These are phyloP conservation scores for Petrocephalus sullivani DNA, from an alignment of 2,797 vertebrate species.

Conservation along the genomic window DNA sequence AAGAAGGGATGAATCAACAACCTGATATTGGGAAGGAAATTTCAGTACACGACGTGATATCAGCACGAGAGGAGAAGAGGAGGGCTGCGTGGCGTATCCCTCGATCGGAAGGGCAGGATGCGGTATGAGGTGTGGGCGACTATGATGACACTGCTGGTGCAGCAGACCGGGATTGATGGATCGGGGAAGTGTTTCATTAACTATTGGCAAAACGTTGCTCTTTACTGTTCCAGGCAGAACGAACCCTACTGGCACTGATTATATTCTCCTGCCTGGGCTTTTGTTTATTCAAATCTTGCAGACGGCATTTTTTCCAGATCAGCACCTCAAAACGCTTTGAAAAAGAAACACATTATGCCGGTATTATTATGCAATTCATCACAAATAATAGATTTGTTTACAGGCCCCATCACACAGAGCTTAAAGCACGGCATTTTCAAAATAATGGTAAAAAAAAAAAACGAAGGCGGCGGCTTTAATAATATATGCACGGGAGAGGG, in stretches of 20 bases:
- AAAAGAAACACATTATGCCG: constrained; percentile 74
- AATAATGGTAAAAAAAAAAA: constrained; percentile 56
- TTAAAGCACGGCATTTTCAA: constrained; percentile 69
- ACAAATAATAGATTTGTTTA: constrained; percentile 83
- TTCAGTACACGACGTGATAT: constrained; percentile 6
- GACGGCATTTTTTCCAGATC: constrained; percentile 76
- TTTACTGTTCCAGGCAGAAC: constrained; percentile 34
- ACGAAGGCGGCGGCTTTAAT: constrained; percentile 50
- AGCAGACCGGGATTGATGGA: constrained; percentile 40
- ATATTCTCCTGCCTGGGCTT: constrained; percentile 54
- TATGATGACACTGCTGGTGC: constrained; percentile 22
- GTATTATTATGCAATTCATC: constrained; percentile 82
- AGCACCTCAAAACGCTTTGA: constrained; percentile 72
- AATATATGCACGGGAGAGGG: constrained; percentile 64
- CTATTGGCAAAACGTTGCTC: constrained; percentile 35
- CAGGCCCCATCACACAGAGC: constrained; percentile 62
- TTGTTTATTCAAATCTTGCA: constrained; percentile 78
- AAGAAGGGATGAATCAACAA: background rate
- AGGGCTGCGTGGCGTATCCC: constrained; percentile 24
- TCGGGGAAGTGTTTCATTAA: constrained; percentile 44
- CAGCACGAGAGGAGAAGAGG: background rate
- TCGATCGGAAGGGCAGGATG: constrained; percentile 25
- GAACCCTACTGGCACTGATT: constrained; percentile 38
- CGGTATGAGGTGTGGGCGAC: constrained; percentile 23
- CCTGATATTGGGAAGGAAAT: constrained; percentile 15